These are phyloP conservation scores for Drosophila tripunctata DNA, from an alignment of 2,888 invertebrate species.

Conservation along the genomic window DNA sequence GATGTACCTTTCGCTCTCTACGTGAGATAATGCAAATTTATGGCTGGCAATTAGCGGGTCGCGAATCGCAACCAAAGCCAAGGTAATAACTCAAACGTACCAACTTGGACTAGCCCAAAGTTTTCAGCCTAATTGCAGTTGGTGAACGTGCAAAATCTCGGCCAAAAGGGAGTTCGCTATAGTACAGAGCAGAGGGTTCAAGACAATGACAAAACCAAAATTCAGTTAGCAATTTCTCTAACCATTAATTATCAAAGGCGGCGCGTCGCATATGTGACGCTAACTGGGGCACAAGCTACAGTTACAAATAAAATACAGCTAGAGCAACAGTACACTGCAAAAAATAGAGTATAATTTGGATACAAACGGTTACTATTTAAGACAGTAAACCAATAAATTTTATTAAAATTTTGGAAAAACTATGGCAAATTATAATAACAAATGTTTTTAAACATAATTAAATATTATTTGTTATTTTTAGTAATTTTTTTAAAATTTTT, in stretches of 20 bases:
- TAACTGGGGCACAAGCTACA: slow-evolving; percentile 27
- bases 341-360: too few relatives aligned
- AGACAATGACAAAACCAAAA: slow-evolving; percentile 60
- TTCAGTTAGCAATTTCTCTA: slow-evolving; percentile 66
- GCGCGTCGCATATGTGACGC: slow-evolving; percentile 45
- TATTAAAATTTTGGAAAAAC: too few relatives aligned
- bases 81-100: slow-evolving; percentile 64
- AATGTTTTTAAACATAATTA: too few relatives aligned
- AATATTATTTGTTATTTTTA: too few relatives aligned
- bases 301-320: slow-evolving; percentile 6
- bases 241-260: slow-evolving; percentile 70
- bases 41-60: slow-evolving; percentile 75
- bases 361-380: too few relatives aligned
- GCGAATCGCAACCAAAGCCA: slow-evolving; percentile 70
- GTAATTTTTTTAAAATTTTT: too few relatives aligned
- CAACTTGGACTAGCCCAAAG: slow-evolving; percentile 61
- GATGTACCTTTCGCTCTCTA: slow-evolving; percentile 54
- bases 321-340: not conserved
- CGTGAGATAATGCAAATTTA: slow-evolving; percentile 79
- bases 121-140: slow-evolving; percentile 67
- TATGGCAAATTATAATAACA: too few relatives aligned
- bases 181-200: not conserved
- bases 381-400: too few relatives aligned
- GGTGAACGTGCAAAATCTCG: slow-evolving; percentile 66
- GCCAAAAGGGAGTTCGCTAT: not conserved